phyloP scores from a whole-genome alignment of 2,113 vertebrate species.

The Crotalus helleri region DNA sequence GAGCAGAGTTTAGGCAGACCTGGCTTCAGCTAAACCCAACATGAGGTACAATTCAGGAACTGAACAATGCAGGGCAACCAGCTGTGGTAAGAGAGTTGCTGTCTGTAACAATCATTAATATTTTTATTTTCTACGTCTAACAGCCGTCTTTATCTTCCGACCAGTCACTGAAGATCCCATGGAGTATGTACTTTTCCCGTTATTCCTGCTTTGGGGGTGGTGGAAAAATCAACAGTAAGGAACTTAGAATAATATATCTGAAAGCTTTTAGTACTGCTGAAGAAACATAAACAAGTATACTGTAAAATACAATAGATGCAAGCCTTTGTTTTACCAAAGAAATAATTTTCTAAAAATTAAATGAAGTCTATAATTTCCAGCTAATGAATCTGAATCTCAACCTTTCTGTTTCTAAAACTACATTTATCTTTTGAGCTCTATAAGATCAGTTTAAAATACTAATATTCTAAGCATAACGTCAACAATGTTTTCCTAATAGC shows the following conservation, averaged over 20 bases:
- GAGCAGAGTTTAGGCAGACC: constrained; percentile 68
- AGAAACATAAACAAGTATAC: neutral
- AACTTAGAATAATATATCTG: constrained; percentile 39
- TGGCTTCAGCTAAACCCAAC: constrained; percentile 67
- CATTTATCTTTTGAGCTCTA: neutral
- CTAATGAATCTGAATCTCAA: neutral
- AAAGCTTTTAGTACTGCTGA: constrained; percentile 6
- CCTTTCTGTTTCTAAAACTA: neutral
- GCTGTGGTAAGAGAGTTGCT: constrained; percentile 65
- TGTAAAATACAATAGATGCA: neutral
- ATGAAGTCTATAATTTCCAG: neutral
- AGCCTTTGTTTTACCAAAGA: neutral
- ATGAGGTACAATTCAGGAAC: constrained; percentile 68
- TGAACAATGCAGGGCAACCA: constrained; percentile 67
- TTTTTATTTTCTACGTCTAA: constrained; percentile 90
- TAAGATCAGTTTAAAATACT: neutral
- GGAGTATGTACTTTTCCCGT: constrained; percentile 72
- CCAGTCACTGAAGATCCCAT: constrained; percentile 75
- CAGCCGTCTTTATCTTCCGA: constrained; percentile 93
- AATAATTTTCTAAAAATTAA: neutral
- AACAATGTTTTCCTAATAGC: neutral
- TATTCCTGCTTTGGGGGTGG: constrained; percentile 61
- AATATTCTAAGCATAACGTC: constrained; percentile 14
- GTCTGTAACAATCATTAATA: constrained; percentile 41
- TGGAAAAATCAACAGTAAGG: constrained; percentile 53